Base-by-base conservation (phyloP, 2,797 vertebrate species). In the Argya squamiceps region DNA sequence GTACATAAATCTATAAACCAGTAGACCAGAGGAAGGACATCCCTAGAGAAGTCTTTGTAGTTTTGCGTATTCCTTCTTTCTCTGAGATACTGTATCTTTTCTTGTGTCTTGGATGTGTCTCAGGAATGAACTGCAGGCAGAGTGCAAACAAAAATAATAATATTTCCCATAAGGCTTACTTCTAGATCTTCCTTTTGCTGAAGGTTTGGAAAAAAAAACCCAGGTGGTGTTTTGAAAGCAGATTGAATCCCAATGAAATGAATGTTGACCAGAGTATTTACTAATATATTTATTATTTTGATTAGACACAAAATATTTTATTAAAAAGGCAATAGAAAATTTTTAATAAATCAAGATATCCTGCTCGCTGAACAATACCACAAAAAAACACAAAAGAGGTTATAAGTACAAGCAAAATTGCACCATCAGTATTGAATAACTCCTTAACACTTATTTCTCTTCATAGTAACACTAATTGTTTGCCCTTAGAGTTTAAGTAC, bases 41-140 rank as follows among this genome's bases (percentile, higher is more conserved):
- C 79, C 65, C 85, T 60, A 56, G 89, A 78, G 91, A 92, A 80
- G 34, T 71, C 64, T 93, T 91, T 95, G 76, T 88, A 95, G 82
- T 92, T 95, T 71, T 83, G 41, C 0, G 0, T 64, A 73, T 82
- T 92, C 56, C 39, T 6, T 62, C 71, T 76, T 77, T 90, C 49
- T 90, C 50, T 84, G 58, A 92, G 63, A 81, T 62, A 23, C 21
- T 63, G 3, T 39, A 70, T 89, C 36, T 67, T 84, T 91, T 59
- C 44, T 47, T 21, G 9, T 43, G 24, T 64, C 78, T 92, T 84
- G 41, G 29, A 87, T 0, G 3, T 69, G 29, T 84, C 37, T 82
- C 52, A 82, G 34, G 34, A 87, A 87, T 43, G 41, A 88, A 36
- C 9, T 87, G 34, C 30, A 87, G 49, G 17, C 24, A 92, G 29